Evolutionary conservation across 2,888 invertebrate species (phyloP).

Genomic region (Orthosia gothica): DNA sequence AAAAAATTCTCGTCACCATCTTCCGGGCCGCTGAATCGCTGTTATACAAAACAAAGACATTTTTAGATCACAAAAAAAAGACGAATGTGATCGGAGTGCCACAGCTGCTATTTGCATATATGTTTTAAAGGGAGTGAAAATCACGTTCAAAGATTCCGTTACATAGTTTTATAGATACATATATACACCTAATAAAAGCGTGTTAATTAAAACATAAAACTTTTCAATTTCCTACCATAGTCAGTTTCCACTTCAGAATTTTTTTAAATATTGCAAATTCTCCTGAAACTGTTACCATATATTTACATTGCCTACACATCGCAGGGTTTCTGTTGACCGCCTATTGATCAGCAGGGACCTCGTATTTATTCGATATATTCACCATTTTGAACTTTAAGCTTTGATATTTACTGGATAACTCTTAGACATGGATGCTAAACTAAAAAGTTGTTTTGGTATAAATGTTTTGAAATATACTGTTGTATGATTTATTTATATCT

Average conservation of each 20-base stretch:
- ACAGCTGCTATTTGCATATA: background rate
- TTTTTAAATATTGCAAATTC: slow-evolving; percentile 28
- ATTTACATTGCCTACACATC: slow-evolving; percentile 24
- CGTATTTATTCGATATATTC: slow-evolving; percentile 17
- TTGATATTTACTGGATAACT: slow-evolving; percentile 6
- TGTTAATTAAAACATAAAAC: too few species aligned
- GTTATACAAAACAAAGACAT: background rate
- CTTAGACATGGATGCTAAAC: background rate
- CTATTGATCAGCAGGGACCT: slow-evolving; percentile 37
- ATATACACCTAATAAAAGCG: too few species aligned
- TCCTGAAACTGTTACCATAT: background rate
- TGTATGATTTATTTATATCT: slow-evolving; percentile 15
- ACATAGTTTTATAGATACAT: too few species aligned
- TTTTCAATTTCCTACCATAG: background rate
- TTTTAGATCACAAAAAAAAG: background rate
- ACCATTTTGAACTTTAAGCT: slow-evolving; percentile 15
- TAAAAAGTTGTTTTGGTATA: background rate
- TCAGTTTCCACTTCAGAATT: background rate
- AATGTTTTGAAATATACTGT: slow-evolving; percentile 1
- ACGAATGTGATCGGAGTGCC: background rate
- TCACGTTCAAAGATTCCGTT: too few species aligned
- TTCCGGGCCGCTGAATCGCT: background rate
- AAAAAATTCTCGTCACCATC: too few species aligned
- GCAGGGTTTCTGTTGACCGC: slow-evolving; percentile 20
- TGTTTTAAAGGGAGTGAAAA: too few species aligned